Evolutionary conservation across 2,888 invertebrate genomes (phyloP), one percentile per base, ranked within the genome.

Genomic region (Pristionchus arcanus): DNA sequence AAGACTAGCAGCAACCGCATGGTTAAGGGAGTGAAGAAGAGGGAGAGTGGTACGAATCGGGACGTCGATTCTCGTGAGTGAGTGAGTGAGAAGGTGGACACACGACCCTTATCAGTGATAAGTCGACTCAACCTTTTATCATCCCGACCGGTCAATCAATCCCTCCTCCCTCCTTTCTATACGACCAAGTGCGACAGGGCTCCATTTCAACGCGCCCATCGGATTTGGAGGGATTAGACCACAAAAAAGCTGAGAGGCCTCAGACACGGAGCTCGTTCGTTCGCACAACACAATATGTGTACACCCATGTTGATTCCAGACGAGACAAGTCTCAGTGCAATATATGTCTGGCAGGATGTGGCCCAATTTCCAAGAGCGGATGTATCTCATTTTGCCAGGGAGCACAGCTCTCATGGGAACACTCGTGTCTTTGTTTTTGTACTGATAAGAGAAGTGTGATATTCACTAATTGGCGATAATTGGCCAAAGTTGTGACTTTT

Each of bases 101-200:
- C 37, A 63, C 63, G 55, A 19, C 28, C 55, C 63, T 87, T 87
- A 87, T 87, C 87, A 87, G 42, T 87, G 49, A 81, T 81, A 81
- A 81, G 81, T 49, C 81, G 81, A 81, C 81, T 81, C 81, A 81
- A 81, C 81, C 81, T 81, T 81, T 81, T 81, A 81, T 81, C 81
- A 53, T 42, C 81, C 28, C 21, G 42, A n/a, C 49, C 53, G 49
- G 13, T 53, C 53, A 53, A 53, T 81, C 81, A 81, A 81, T 81
- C 42, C 25, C 25, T 49, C 81, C 25, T n/a, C 25, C 49, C 21
- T 34, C 53, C n/a, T 2, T 42, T 31, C n/a, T 13, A 37, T 21
- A 21, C 37, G 49, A 2, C 37, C 13, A 77, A 49, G 77, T 77
- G 77, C 77, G 25, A 53, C 11, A 81, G 5, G 81, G 49, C 63